Conservation (phyloP, 2,797 vertebrate genomes). For the Crax fasciolata region DNA sequence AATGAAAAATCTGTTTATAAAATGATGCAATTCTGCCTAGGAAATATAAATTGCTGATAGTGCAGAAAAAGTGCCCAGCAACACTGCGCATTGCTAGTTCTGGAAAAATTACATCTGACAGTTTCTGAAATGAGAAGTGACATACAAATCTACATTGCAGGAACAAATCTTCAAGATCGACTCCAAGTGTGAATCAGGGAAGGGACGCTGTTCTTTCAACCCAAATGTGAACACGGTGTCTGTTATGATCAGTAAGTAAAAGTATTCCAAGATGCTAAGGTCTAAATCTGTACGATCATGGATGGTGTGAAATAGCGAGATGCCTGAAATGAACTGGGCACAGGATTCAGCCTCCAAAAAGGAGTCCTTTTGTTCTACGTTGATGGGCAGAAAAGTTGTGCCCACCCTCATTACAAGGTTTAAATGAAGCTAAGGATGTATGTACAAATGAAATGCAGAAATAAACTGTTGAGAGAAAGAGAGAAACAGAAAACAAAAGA, state of each 20-base stretch:
- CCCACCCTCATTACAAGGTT: not conserved
- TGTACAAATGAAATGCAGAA: not conserved
- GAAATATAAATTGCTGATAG: not conserved
- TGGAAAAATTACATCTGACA: not conserved
- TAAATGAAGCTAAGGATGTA: not conserved
- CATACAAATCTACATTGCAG: constrained; percentile 80
- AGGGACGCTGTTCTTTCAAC: constrained; percentile 98
- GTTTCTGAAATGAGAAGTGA: constrained; percentile 33
- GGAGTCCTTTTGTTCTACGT: not conserved
- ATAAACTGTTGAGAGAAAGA: not conserved
- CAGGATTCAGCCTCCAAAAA: not conserved
- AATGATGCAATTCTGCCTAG: not conserved
- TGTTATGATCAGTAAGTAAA: constrained; percentile 97
- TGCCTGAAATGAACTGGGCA: not conserved
- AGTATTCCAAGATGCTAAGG: not conserved
- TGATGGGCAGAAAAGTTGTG: not conserved
- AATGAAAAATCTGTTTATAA: not conserved
- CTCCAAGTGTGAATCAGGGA: constrained; percentile 94
- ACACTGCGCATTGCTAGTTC: not conserved
- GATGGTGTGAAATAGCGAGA: not conserved
- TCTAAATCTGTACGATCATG: not conserved
- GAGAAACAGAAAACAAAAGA: not conserved
- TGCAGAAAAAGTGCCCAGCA: not conserved
- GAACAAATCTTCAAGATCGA: constrained; percentile 94
- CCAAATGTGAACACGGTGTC: constrained; percentile 96